Evolutionary conservation across 2,113 vertebrate genomes (phyloP).

Genomic region (Sinocyclocheilus grahami): DNA sequence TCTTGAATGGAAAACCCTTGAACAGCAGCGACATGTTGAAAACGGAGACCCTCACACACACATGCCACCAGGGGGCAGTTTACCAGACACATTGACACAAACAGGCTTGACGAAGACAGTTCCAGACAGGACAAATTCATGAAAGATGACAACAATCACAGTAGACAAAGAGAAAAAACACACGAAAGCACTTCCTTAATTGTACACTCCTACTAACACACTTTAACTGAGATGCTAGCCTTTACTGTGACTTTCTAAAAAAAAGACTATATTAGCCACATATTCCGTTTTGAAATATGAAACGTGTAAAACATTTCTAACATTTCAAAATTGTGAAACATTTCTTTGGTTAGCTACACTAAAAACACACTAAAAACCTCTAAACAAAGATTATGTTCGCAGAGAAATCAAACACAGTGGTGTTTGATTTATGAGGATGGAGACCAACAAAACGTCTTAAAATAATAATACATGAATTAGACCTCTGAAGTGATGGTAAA

Average conservation of each 20-base stretch:
- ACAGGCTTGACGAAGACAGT: constrained; percentile 54
- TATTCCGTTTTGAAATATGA: not conserved
- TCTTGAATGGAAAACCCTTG: constrained; percentile 57
- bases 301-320: not conserved
- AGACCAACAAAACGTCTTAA: constrained; percentile 10
- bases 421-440: constrained; percentile 27
- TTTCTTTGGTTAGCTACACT: not conserved
- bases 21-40: constrained; percentile 39
- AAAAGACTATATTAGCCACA: not conserved
- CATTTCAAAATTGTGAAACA: not conserved
- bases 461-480: constrained; percentile 19
- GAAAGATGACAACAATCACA: constrained; percentile 65
- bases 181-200: not conserved
- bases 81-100: constrained; percentile 43
- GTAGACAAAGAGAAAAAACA: constrained; percentile 64
- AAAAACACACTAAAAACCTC: not conserved
- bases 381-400: not conserved
- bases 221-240: constrained; percentile 2
- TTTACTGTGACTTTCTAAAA: not conserved
- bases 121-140: constrained; percentile 65
- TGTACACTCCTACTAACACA: not conserved
- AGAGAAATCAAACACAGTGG: constrained; percentile 34
- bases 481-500: constrained; percentile 31
- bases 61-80: constrained; percentile 45
- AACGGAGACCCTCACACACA: constrained; percentile 62